phyloP scores from a whole-genome alignment of 2,113 vertebrate species.

The Aix galericulata region DNA sequence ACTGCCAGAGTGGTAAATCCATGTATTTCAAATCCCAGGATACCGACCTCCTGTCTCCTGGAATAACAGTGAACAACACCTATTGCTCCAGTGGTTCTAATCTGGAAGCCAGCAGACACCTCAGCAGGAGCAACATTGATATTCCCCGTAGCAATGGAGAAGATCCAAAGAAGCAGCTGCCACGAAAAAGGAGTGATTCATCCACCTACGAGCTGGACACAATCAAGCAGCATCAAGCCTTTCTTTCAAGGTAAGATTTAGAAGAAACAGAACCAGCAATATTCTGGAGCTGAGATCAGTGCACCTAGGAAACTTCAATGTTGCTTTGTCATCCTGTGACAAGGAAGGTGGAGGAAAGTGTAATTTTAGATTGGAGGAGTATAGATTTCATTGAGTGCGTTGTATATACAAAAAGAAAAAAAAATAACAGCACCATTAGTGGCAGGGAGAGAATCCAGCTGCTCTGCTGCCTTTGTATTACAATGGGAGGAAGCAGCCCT shows the following conservation, averaged over 20 bases:
- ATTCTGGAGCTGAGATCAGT: neutral
- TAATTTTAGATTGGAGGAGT: neutral
- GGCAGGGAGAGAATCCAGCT: neutral
- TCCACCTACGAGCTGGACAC: slow-evolving; percentile 94
- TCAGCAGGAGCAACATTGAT: slow-evolving; percentile 95
- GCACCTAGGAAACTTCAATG: neutral
- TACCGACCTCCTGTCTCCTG: slow-evolving; percentile 91
- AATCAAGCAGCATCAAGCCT: slow-evolving; percentile 93
- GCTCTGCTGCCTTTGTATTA: neutral
- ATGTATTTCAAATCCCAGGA: slow-evolving; percentile 78
- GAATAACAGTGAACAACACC: slow-evolving; percentile 82
- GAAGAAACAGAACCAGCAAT: neutral
- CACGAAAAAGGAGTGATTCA: slow-evolving; percentile 92
- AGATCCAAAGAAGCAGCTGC: slow-evolving; percentile 86
- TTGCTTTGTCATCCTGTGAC: slow-evolving; percentile 12
- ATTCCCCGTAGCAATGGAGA: slow-evolving; percentile 86
- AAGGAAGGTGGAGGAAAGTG: neutral
- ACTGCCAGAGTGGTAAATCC: neutral
- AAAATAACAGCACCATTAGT: neutral
- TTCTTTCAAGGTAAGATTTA: slow-evolving; percentile 87
- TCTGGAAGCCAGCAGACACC: slow-evolving; percentile 89
- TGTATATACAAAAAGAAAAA: neutral
- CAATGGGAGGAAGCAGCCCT: neutral
- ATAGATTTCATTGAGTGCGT: neutral
- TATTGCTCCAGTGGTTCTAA: slow-evolving; percentile 81